phyloP scores from a whole-genome alignment of 2,797 vertebrate genomes.

The Astyanax mexicanus region DNA sequence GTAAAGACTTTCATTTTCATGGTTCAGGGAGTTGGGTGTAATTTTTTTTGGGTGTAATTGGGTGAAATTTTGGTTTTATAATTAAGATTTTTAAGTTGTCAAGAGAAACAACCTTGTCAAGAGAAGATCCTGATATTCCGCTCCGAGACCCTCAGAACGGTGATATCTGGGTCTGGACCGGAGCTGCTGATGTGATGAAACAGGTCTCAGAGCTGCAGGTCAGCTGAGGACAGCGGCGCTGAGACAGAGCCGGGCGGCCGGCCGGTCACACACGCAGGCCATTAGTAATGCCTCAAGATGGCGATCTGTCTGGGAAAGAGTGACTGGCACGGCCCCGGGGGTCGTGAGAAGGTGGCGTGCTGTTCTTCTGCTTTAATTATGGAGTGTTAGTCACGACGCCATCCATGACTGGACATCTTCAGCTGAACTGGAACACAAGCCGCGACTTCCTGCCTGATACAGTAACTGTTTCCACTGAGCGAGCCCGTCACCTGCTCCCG shows the following conservation, averaged over 20 bases:
- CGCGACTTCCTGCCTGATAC: slow-evolving; percentile 43
- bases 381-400: slow-evolving; percentile 39
- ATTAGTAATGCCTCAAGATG: background rate
- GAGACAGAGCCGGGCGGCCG: background rate
- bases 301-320: background rate
- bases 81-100: too few relatives aligned
- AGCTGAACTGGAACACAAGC: slow-evolving; percentile 40
- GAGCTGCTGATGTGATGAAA: background rate
- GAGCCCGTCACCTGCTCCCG: slow-evolving; percentile 1
- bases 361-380: slow-evolving; percentile 45
- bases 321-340: background rate
- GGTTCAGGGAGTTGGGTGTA: too few relatives aligned
- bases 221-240: background rate
- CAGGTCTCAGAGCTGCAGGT: background rate
- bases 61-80: too few relatives aligned
- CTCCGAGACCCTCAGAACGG: background rate
- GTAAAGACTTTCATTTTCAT: too few relatives aligned
- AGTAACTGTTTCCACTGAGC: slow-evolving; percentile 21
- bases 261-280: background rate
- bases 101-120: too few relatives aligned
- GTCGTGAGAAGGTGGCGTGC: slow-evolving; percentile 18
- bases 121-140: too few relatives aligned
- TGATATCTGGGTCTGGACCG: background rate
- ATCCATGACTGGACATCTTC: slow-evolving; percentile 16
- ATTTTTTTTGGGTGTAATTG: too few relatives aligned